Conservation (phyloP, 1,140 invertebrate genomes). For the Ridgeia piscesae region DNA sequence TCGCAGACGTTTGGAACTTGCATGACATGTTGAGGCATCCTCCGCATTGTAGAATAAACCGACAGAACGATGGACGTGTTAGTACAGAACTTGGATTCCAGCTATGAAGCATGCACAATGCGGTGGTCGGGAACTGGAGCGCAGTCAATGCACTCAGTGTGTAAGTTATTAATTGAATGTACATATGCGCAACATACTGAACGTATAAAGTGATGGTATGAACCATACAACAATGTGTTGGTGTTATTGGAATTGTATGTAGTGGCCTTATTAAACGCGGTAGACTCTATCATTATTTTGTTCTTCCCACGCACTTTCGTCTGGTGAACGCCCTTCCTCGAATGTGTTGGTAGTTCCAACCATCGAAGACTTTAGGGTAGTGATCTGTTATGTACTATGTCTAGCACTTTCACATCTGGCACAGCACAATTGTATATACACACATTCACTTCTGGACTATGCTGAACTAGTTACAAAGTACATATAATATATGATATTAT, state of each 20-base stretch:
- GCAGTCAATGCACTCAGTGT: not conserved
- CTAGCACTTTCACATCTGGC: too few relatives aligned
- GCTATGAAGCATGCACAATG: not conserved
- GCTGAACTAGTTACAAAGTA: too few relatives aligned
- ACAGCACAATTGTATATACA: too few relatives aligned
- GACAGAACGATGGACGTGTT: not conserved
- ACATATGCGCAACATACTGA: not conserved
- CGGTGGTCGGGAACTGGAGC: not conserved
- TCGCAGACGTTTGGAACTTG: not conserved
- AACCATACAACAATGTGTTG: not conserved
- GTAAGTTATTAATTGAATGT: not conserved
- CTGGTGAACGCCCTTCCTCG: too few relatives aligned
- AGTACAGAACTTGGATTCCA: not conserved
- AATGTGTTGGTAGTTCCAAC: too few relatives aligned
- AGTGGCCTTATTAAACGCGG: too few relatives aligned
- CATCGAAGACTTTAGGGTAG: too few relatives aligned
- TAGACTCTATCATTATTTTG: too few relatives aligned
- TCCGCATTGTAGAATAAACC: not conserved
- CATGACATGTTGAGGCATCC: not conserved
- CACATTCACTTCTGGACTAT: too few relatives aligned
- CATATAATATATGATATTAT: too few relatives aligned
- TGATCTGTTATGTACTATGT: too few relatives aligned
- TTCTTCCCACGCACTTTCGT: too few relatives aligned
- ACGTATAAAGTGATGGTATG: constrained; percentile 5
- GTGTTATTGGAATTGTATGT: not conserved